phyloP scores from a whole-genome alignment of 1,140 invertebrate genomes.

The Pseudomyrmex cubaensis region DNA sequence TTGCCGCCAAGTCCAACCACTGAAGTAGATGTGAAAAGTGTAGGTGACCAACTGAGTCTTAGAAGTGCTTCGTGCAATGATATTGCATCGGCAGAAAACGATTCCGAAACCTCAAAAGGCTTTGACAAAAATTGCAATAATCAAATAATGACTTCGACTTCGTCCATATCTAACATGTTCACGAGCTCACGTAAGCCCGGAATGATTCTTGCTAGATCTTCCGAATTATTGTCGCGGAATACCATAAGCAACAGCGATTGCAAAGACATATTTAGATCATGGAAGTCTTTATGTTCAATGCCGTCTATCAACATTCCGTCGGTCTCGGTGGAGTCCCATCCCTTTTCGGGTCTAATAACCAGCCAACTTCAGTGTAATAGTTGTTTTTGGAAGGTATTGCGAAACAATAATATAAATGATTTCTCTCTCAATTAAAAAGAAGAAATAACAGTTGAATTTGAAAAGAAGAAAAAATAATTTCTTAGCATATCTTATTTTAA shows the following conservation, averaged over 20 bases:
- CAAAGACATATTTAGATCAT: constrained; percentile 72
- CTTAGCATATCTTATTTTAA: not conserved
- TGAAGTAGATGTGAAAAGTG: constrained; percentile 74
- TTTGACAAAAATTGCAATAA: constrained; percentile 77
- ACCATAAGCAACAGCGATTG: constrained; percentile 47
- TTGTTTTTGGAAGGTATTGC: constrained; percentile 90
- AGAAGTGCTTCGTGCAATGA: constrained; percentile 83
- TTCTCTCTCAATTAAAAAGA: not conserved
- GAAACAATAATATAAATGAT: constrained; percentile 49
- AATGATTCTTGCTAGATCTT: constrained; percentile 82
- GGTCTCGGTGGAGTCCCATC: constrained; percentile 85
- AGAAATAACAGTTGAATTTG: not conserved
- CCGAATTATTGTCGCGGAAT: constrained; percentile 76
- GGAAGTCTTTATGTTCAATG: constrained; percentile 81
- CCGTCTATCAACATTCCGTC: constrained; percentile 70
- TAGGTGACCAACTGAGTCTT: constrained; percentile 74
- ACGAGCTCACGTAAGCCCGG: constrained; percentile 76
- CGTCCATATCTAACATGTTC: constrained; percentile 77
- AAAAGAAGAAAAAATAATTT: not conserved
- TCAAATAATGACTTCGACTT: constrained; percentile 73
- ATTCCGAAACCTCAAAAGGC: constrained; percentile 63
- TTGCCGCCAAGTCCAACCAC: constrained; percentile 80
- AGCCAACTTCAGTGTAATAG: constrained; percentile 93
- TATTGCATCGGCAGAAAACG: constrained; percentile 75
- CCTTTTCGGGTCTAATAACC: constrained; percentile 93